Conservation (phyloP, 1,140 invertebrate species). For the Hypothenemus hampei region DNA sequence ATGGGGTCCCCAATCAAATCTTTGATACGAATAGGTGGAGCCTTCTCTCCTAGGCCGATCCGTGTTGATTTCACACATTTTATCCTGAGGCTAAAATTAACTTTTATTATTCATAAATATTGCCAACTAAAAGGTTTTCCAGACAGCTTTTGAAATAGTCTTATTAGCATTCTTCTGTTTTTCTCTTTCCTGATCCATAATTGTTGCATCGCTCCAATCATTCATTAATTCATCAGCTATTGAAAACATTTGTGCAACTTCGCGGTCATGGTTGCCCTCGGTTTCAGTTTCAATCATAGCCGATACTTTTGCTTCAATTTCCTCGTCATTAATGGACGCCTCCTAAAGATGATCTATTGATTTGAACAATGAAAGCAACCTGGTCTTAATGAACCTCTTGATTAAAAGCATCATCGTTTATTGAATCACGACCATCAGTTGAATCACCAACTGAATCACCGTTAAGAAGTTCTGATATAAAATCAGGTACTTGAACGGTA, state of each 20-base stretch:
- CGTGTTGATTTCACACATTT: too few species aligned
- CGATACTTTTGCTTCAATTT: neutral
- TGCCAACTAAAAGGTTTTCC: too few species aligned
- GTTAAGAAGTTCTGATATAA: too few species aligned
- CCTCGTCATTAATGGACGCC: neutral
- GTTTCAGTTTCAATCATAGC: neutral
- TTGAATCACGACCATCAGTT: neutral
- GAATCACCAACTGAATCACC: too few species aligned
- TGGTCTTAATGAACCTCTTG: neutral
- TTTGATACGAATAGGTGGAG: neutral
- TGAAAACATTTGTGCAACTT: neutral
- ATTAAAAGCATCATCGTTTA: neutral
- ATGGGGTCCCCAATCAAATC: neutral
- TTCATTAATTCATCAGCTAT: slow-evolving; percentile 6
- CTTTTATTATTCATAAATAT: too few species aligned
- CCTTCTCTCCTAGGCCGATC: neutral
- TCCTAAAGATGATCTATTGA: neutral
- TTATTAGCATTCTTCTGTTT: neutral
- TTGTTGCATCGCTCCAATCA: neutral
- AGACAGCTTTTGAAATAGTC: too few species aligned
- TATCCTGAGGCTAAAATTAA: too few species aligned
- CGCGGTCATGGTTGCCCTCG: neutral
- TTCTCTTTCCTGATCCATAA: neutral
- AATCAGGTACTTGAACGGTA: too few species aligned
- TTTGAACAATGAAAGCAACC: neutral